Evolutionary conservation across 2,113 vertebrate genomes (phyloP), one percentile per base, ranked within the genome.

Genomic region (Xyrauchen texanus): DNA sequence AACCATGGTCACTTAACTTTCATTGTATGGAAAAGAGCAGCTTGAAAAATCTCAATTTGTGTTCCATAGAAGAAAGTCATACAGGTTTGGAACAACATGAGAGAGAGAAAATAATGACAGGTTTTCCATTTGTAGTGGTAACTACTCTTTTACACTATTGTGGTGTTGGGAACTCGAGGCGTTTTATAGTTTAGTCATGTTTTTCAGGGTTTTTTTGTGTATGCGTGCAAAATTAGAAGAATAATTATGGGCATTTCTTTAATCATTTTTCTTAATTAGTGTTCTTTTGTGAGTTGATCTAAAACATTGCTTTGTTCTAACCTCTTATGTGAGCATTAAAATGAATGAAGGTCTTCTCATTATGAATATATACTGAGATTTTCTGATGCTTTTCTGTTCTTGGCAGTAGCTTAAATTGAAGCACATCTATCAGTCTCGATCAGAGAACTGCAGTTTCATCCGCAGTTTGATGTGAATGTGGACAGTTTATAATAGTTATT

Each of bases 181-280:
- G 15, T 21, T 74, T 5, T 8, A 42, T 52, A 51, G 45, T 34
- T 4, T 5, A 4, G 45, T 62, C 58, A 49, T 62, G 44, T 77
- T 13, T 60, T 49, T 65, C 11, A 8, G 34, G n/a, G n/a, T n/a
- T n/a, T n/a, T n/a, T n/a, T n/a, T n/a, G n/a, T n/a, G 21, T 34
- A 3, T 34, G 21, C 3, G 21, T 34, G 21, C 70, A 42, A 68
- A 49, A 52, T 46, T 78, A 69, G 78, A 72, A 73, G 62, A 58
- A 42, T 71, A 69, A 74, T 66, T 42, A 47, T 77, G 61, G 72
- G 72, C 72, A 74, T 51, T 69, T 51, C 70, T 60, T 71, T 47
- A 68, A 61, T 73, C 42, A 46, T 60, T 55, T 66, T 47, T 65
- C 62, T 61, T 73, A 74, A 73, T 80, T 73, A 49, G 62, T 16